Evolutionary conservation across 2,113 vertebrate genomes (phyloP).

Genomic region (Mesitornis unicolor): DNA sequence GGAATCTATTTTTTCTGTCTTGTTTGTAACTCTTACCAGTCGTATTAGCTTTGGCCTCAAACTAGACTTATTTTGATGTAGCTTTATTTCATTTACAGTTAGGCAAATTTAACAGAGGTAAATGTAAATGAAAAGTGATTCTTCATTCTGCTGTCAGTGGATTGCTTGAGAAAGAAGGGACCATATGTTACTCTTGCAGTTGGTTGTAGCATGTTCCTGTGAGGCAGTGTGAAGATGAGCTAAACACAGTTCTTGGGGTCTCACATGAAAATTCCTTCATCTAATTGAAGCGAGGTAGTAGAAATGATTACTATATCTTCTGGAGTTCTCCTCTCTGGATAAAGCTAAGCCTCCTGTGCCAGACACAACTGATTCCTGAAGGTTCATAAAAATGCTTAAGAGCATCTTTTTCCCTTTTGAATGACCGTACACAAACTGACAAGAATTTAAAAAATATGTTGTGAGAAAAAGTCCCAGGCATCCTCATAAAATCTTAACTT

Average conservation of each 20-base stretch:
- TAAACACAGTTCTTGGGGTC: background rate
- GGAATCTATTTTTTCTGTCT: background rate
- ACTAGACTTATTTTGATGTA: background rate
- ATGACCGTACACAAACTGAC: background rate
- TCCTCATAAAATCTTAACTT: background rate
- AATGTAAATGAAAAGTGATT: background rate
- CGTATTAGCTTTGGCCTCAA: background rate
- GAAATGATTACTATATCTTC: background rate
- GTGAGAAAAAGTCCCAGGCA: background rate
- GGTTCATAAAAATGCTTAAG: background rate
- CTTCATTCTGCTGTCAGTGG: background rate
- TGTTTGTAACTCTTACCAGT: background rate
- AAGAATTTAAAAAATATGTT: background rate
- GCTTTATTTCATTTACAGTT: background rate
- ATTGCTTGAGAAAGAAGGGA: background rate
- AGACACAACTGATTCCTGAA: background rate
- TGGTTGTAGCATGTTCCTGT: background rate
- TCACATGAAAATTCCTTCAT: background rate
- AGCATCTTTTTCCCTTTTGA: background rate
- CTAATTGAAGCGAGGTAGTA: background rate
- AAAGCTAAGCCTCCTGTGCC: background rate
- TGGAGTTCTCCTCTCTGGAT: background rate
- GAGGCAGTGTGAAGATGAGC: background rate
- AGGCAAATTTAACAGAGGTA: background rate
- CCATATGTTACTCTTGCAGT: background rate